Evolutionary conservation across 2,888 invertebrate genomes (phyloP).

Genomic region (Tridacna gigas): DNA sequence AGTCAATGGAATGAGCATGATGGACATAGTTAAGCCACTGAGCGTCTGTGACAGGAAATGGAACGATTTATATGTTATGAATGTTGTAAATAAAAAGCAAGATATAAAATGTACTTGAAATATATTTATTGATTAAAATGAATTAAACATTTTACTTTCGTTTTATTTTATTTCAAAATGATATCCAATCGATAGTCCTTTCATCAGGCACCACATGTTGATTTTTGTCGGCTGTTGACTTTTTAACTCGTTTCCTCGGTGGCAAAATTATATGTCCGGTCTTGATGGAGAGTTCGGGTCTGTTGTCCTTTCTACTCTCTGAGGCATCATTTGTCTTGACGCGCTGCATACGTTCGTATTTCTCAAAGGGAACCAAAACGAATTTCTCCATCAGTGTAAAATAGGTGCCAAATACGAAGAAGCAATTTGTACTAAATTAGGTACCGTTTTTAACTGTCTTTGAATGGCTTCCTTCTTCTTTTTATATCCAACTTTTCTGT

Average conservation of each 20-base stretch:
- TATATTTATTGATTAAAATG: too few relatives aligned
- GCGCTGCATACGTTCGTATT: slow-evolving; percentile 26
- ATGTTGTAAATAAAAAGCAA: slow-evolving; percentile 26
- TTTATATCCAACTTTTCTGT: not conserved
- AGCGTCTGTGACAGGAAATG: slow-evolving; percentile 8
- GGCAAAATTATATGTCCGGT: too few relatives aligned
- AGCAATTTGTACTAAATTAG: slow-evolving; percentile 29
- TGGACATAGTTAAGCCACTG: slow-evolving; percentile 16
- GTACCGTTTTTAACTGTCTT: too few relatives aligned
- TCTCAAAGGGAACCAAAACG: slow-evolving; percentile 35
- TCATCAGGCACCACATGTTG: too few relatives aligned
- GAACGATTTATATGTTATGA: slow-evolving; percentile 16
- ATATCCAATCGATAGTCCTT: too few relatives aligned
- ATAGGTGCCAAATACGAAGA: slow-evolving; percentile 28
- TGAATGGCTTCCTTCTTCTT: too few relatives aligned
- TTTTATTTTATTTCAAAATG: too few relatives aligned
- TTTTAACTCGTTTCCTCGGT: too few relatives aligned
- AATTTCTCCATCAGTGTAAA: slow-evolving; percentile 37
- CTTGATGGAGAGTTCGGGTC: too few relatives aligned
- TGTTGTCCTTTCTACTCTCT: not conserved
- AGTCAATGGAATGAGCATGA: not conserved
- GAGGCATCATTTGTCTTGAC: not conserved
- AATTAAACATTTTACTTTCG: too few relatives aligned
- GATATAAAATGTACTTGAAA: not conserved
- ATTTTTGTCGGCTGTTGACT: too few relatives aligned